Conservation (phyloP, 2,888 invertebrate species). For the Apamea crenata region DNA sequence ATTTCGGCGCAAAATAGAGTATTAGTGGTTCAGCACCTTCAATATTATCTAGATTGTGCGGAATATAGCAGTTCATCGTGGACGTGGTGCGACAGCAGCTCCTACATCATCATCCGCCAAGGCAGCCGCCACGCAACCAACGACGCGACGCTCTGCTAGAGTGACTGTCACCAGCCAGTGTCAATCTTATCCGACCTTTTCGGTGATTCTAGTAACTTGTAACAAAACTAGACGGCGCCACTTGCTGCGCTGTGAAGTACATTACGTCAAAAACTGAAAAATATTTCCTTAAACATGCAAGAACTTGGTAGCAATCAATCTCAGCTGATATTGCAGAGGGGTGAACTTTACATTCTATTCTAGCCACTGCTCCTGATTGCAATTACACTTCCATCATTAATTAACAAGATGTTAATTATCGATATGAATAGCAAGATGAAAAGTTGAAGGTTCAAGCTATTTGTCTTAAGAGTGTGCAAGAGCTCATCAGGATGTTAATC, state of each 20-base stretch:
- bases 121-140: no score
- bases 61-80: no score
- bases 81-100: no score
- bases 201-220: no score
- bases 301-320: not conserved
- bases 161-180: no score
- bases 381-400: slow-evolving; percentile 54
- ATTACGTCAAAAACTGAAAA: not conserved
- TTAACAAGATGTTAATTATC: slow-evolving; percentile 56
- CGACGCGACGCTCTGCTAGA: no score
- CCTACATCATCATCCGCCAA: no score
- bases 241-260: not conserved
- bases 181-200: no score
- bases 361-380: slow-evolving; percentile 42
- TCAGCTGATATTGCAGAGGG: not conserved
- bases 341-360: slow-evolving; percentile 27
- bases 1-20: no score
- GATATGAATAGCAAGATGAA: slow-evolving; percentile 47
- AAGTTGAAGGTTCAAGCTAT: slow-evolving; percentile 57
- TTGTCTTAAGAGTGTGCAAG: slow-evolving; percentile 46
- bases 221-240: not conserved
- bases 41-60: no score
- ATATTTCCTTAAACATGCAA: not conserved
- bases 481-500: slow-evolving; percentile 35
- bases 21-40: no score